These are phyloP conservation scores for Camponotus pennsylvanicus DNA, from an alignment of 1,140 invertebrate genomes.

Conservation along the genomic window DNA sequence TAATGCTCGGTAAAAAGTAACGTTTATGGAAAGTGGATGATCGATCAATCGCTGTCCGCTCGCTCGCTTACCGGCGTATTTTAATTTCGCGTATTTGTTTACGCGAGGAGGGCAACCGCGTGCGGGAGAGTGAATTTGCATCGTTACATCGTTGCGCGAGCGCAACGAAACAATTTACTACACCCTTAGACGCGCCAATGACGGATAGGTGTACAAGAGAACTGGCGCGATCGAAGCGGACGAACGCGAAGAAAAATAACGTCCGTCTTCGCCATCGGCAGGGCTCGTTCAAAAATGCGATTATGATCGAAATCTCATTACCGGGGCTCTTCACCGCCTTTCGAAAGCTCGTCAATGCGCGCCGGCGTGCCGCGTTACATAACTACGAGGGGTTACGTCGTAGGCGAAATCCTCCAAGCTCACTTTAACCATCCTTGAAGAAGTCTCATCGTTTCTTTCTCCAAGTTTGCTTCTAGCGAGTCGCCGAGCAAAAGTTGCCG, in stretches of 20 bases:
- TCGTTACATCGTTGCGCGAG: constrained; percentile 47
- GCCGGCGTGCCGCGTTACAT: constrained; percentile 33
- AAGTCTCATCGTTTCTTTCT: constrained; percentile 35
- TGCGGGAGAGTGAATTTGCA: constrained; percentile 55
- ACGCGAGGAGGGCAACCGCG: constrained; percentile 14
- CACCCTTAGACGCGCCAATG: constrained; percentile 52
- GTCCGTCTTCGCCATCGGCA: constrained; percentile 4
- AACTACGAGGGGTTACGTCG: constrained; percentile 22
- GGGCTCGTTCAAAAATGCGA: constrained; percentile 51
- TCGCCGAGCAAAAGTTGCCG: constrained; percentile 32
- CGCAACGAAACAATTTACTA: constrained; percentile 58
- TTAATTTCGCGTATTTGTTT: constrained; percentile 63
- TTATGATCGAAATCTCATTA: constrained; percentile 60
- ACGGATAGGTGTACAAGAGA: constrained; percentile 50
- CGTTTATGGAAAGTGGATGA: constrained; percentile 63
- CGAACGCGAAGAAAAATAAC: constrained; percentile 47
- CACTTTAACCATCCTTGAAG: constrained; percentile 42
- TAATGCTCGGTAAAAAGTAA: constrained; percentile 62
- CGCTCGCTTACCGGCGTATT: constrained; percentile 52
- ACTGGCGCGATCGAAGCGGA: constrained; percentile 11
- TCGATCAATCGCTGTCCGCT: constrained; percentile 61
- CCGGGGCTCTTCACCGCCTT: constrained; percentile 24
- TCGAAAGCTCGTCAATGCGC: constrained; percentile 40
- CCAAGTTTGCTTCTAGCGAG: constrained; percentile 13
- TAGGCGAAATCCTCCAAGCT: constrained; percentile 29